Percentiles rank a stretch among this genome's conserved stretches.
Evolutionary conservation across 2,888 invertebrate genomes (phyloP).

Genomic region (Drosophila sordidula): DNA sequence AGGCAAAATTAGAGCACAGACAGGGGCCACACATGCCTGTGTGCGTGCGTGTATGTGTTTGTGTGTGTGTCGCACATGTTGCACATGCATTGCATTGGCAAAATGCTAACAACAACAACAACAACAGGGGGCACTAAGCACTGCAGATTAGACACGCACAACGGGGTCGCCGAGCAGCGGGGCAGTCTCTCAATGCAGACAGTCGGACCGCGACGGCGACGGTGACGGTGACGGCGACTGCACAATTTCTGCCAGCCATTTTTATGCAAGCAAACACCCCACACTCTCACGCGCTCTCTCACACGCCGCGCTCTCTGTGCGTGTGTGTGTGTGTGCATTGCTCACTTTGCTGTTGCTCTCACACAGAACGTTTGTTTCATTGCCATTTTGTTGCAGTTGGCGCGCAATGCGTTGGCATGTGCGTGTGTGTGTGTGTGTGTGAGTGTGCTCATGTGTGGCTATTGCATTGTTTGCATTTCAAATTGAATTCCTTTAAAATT

Average conservation of each 20-base stretch:
- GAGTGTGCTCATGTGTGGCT: slow-evolving; percentile 43
- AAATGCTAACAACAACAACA: slow-evolving; percentile 18
- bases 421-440: slow-evolving; percentile 32
- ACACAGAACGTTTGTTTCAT: slow-evolving; percentile 52
- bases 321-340: slow-evolving; percentile 33
- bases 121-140: slow-evolving; percentile 25
- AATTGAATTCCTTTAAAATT: slow-evolving; percentile 78
- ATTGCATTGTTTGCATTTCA: slow-evolving; percentile 79
- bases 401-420: slow-evolving; percentile 68
- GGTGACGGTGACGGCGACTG: slow-evolving; percentile 17
- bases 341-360: slow-evolving; percentile 41
- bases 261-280: slow-evolving; percentile 41
- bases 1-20: slow-evolving; percentile 38
- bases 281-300: slow-evolving; percentile 14
- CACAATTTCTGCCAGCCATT: slow-evolving; percentile 35
- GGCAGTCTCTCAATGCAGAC: slow-evolving; percentile 22
- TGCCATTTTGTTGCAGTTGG: slow-evolving; percentile 81
- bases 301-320: slow-evolving; percentile 1
- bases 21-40: slow-evolving; percentile 7
- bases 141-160: slow-evolving; percentile 67
- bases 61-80: slow-evolving; percentile 59
- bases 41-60: background rate
- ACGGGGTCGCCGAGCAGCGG: slow-evolving; percentile 43
- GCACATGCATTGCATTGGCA: slow-evolving; percentile 60
- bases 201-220: background rate